Evolutionary conservation across 2,113 vertebrate genomes (phyloP).

Genomic region (Poecilia latipinna): DNA sequence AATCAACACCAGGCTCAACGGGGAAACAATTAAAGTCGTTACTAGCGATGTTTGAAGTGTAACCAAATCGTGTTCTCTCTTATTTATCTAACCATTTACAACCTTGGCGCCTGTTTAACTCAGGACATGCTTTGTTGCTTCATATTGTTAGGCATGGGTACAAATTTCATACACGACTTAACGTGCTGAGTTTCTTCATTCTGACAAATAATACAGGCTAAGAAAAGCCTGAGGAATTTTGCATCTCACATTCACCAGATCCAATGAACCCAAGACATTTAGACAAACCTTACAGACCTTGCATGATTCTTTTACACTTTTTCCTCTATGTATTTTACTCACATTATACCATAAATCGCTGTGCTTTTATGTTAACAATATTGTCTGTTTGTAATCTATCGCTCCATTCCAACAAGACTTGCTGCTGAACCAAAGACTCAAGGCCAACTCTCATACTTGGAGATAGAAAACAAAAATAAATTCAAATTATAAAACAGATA

Average conservation of each 20-base stretch:
- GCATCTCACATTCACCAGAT: conserved; percentile 40
- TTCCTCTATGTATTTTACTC: not conserved
- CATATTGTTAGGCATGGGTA: conserved; percentile 33
- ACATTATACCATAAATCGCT: not conserved
- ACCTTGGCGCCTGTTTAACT: conserved; percentile 18
- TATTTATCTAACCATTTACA: conserved; percentile 38
- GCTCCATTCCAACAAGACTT: not conserved
- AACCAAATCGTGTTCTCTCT: conserved; percentile 20
- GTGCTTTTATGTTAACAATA: not conserved
- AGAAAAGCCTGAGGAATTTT: conserved; percentile 39
- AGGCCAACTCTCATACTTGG: no score
- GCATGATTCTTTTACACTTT: conserved; percentile 40
- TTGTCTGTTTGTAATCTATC: conserved; percentile 11
- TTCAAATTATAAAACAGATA: no score
- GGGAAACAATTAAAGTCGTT: conserved; percentile 37
- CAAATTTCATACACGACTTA: conserved; percentile 53
- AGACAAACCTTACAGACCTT: conserved; percentile 49
- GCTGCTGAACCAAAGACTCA: not conserved
- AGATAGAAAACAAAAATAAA: no score
- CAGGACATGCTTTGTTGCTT: conserved; percentile 32
- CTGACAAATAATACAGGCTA: conserved; percentile 44
- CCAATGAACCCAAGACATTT: conserved; percentile 31
- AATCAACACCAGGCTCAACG: conserved; percentile 10
- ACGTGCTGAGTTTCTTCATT: conserved; percentile 40
- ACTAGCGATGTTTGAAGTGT: conserved; percentile 40